Evolutionary conservation across 64 coral and sea anemone genomes (phyloP).

Genomic region (Hydrozoanthus tunicans): DNA sequence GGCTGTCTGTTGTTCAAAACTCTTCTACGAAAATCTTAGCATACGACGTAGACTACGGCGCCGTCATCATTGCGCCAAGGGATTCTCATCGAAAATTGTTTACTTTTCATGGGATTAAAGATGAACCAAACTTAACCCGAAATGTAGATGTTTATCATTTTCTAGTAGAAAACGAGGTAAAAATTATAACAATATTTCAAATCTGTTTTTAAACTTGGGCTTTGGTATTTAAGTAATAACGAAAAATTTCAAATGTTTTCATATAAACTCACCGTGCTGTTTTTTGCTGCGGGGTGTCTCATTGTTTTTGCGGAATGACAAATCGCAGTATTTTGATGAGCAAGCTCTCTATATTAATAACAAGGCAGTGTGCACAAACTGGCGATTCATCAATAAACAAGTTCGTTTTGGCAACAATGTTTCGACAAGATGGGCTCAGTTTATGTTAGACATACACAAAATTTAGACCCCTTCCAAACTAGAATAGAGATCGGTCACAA

Average conservation of each 20-base stretch:
- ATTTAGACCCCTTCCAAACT: neutral
- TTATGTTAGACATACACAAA: neutral
- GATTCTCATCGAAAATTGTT: neutral
- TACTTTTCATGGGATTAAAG: slow-evolving; percentile 10
- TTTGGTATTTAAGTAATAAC: neutral
- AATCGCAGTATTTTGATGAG: neutral
- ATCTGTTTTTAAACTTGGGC: neutral
- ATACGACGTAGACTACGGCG: neutral
- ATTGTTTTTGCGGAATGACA: neutral
- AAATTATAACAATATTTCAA: neutral
- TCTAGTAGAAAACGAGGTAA: neutral
- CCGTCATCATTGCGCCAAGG: neutral
- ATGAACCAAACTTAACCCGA: neutral
- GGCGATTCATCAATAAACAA: neutral
- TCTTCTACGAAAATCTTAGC: too few relatives aligned
- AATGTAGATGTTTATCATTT: neutral
- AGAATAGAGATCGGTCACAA: neutral
- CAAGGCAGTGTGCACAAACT: neutral
- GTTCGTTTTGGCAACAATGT: neutral
- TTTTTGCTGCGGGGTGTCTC: slow-evolving; percentile 15
- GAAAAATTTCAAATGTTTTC: neutral
- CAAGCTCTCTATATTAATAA: neutral
- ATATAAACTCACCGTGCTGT: neutral
- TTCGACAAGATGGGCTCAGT: neutral
- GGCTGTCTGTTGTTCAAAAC: neutral